Base-by-base conservation (phyloP, 2,888 invertebrate genomes). In the Caradrina kadenii region DNA sequence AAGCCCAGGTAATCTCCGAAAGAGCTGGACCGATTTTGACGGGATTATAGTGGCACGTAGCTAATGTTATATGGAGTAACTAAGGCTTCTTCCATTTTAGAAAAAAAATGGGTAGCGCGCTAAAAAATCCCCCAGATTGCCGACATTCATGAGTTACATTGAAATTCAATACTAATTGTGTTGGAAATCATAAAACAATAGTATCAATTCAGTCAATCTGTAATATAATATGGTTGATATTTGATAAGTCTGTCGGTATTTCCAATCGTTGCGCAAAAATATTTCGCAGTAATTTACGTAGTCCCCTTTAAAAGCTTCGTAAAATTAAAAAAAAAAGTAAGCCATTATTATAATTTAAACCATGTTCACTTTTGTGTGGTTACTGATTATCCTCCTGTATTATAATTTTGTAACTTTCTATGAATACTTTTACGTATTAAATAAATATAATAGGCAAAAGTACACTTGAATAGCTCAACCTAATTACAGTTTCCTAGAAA, bases 191-290 rank as follows among this genome's bases (percentile, higher is more conserved):
- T 19, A 48, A 11, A 31, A 39, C 42, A 52, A 35, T 45, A n/a
- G 17, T 1, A 11, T 21, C 26, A 39, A 58, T 71, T 71, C 15
- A 13, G 11, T 26, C 8, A 48, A 54, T 48, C 15, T 2, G 48
- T 39, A 49, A 60, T 15, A 6, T 11, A 63, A 56, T 70, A 71
- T 26, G n/a, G 8, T 45, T 26, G 72, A 22, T 52, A 71, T 71
- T 69, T 53, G 73, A 72, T 63, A 70, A 71, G 52, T 26, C 1
- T n/a, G 26, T 31, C 15, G 39, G 39, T 49, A 21, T 53, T 21
- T 7, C 15, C 11, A 63, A 63, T 48, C n/a, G 8, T 56, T 6
- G 13, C n/a, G 48, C 22, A 54, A 35, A 42, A 22, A 19, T 22
- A n/a, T 31, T 42, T 31, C 7, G 13, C 21, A 53, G 21, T 35